Evolutionary conservation across 2,888 invertebrate species (phyloP).

Genomic region (Netelia fuscicornis): DNA sequence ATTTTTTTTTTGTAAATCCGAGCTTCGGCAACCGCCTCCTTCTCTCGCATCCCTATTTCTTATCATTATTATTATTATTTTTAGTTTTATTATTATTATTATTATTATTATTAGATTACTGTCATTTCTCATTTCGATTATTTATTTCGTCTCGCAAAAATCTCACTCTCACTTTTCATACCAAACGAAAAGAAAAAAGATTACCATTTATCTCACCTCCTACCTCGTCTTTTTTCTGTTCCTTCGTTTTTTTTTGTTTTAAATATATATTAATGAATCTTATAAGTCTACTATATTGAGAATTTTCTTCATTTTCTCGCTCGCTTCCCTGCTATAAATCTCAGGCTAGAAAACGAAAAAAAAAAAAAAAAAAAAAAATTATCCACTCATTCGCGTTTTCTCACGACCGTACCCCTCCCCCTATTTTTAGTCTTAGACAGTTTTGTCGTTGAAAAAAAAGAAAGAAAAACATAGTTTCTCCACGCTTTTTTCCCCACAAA

Average conservation of each 20-base stretch:
- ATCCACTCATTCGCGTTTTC: neutral
- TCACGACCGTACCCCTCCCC: neutral
- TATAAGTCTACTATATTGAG: slow-evolving; percentile 71
- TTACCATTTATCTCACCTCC: slow-evolving; percentile 23
- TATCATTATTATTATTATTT: slow-evolving; percentile 41
- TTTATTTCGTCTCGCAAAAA: slow-evolving; percentile 11
- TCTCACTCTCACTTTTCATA: slow-evolving; percentile 11
- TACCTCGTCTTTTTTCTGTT: neutral
- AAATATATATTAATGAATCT: slow-evolving; percentile 77
- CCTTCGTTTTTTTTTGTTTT: slow-evolving; percentile 66
- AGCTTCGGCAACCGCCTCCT: slow-evolving; percentile 76
- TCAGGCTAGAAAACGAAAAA: slow-evolving; percentile 48
- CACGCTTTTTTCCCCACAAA: neutral
- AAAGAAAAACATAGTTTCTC: neutral
- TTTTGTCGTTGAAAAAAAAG: slow-evolving; percentile 12
- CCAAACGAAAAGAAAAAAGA: slow-evolving; percentile 49
- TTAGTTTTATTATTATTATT: slow-evolving; percentile 40
- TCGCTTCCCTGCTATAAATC: slow-evolving; percentile 48
- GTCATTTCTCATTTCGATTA: slow-evolving; percentile 32
- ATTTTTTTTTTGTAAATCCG: slow-evolving; percentile 39
- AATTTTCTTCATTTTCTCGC: slow-evolving; percentile 68
- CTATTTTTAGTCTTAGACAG: neutral
- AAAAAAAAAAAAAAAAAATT: neutral
- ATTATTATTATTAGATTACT: slow-evolving; percentile 44
- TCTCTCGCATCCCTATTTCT: slow-evolving; percentile 26